A percentile compares a stretch with the other conserved stretches of the same genome.
These are phyloP conservation scores for Rhincodon typus DNA, from an alignment of 2,797 vertebrate genomes.

Conservation along the genomic window DNA sequence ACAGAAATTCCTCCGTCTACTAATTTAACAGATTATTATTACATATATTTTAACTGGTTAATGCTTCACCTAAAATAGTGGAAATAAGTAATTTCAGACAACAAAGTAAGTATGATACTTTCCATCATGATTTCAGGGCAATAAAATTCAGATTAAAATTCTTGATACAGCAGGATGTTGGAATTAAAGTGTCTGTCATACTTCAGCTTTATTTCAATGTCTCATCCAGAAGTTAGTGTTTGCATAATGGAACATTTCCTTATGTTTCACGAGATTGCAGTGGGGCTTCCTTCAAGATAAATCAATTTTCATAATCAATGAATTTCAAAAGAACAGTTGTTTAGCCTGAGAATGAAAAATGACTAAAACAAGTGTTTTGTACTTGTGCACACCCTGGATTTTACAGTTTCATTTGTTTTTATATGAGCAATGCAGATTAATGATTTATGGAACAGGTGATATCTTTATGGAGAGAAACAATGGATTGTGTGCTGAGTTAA, in stretches of 20 bases:
- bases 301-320: slow-evolving; percentile 11
- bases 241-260: neutral
- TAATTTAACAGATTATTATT: neutral
- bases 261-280: neutral
- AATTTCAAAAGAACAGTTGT: neutral
- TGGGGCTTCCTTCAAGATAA: neutral
- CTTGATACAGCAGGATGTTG: neutral
- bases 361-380: neutral
- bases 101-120: neutral
- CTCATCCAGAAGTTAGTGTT: neutral
- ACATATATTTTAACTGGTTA: neutral
- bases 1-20: neutral
- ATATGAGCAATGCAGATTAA: neutral
- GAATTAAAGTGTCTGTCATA: neutral
- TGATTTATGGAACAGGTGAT: slow-evolving; percentile 26
- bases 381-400: neutral
- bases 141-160: neutral
- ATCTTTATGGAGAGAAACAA: slow-evolving; percentile 21
- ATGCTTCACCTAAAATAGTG: neutral
- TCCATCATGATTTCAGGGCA: neutral
- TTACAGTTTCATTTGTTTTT: neutral
- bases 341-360: neutral
- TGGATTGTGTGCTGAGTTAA: slow-evolving; percentile 13
- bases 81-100: neutral
- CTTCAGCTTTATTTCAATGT: neutral